These are phyloP conservation scores for Orthosia incerta DNA, from an alignment of 2,888 invertebrate genomes.

Conservation along the genomic window DNA sequence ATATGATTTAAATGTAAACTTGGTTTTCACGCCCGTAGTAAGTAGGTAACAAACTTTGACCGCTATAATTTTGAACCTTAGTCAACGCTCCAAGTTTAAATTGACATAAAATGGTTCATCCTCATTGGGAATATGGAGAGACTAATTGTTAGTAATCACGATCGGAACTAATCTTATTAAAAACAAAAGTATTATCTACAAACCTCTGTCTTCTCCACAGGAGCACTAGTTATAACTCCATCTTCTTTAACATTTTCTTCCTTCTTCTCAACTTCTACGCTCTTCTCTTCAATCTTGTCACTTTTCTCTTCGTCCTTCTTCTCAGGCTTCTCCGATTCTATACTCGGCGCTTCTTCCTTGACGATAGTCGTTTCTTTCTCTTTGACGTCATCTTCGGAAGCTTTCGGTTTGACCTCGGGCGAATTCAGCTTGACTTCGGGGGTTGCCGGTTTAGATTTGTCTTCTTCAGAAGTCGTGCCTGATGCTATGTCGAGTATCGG, in stretches of 20 bases:
- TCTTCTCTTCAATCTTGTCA: conserved; percentile 6
- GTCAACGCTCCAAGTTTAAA: too few relatives aligned
- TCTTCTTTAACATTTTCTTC: not conserved
- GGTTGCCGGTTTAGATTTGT: conserved; percentile 60
- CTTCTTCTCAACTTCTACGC: conserved; percentile 6
- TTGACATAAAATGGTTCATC: too few relatives aligned
- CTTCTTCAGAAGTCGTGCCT: conserved; percentile 72
- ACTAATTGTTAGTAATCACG: not conserved
- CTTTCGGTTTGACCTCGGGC: conserved; percentile 48
- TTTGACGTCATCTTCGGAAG: conserved; percentile 57
- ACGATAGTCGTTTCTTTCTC: conserved; percentile 50
- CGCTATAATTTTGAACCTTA: too few relatives aligned
- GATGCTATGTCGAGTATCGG: conserved; percentile 93
- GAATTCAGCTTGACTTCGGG: conserved; percentile 55
- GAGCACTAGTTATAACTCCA: conserved; percentile 16
- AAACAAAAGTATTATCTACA: not conserved
- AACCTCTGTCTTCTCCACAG: conserved; percentile 57
- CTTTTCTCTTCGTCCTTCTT: conserved; percentile 1
- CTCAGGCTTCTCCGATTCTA: conserved; percentile 65
- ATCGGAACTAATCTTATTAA: not conserved
- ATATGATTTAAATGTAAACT: too few relatives aligned
- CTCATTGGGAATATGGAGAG: too few relatives aligned
- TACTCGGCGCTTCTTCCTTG: conserved; percentile 78
- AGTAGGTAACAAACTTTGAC: too few relatives aligned
- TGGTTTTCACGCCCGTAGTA: too few relatives aligned